Conservation (phyloP, 2,888 invertebrate genomes). For the Omphaloscelis lunosa region DNA sequence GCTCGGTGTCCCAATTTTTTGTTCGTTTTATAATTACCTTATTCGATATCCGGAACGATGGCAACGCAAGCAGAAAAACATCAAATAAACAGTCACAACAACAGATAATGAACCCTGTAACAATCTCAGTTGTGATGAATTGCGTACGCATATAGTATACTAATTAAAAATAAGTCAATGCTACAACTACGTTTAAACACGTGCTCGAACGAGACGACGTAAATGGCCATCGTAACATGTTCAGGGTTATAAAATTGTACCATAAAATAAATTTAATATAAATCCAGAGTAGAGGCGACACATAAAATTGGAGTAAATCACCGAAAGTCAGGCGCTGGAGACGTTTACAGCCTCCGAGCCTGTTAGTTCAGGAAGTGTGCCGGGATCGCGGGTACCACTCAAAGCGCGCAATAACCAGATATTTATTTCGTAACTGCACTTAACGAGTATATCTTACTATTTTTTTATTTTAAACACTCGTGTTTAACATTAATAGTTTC, state of each 20-base stretch:
- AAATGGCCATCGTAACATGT: conserved; percentile 83
- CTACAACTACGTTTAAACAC: conserved; percentile 66
- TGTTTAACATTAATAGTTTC: conserved; percentile 18
- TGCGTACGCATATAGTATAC: conserved; percentile 2
- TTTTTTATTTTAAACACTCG: conserved; percentile 4
- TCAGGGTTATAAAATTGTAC: conserved; percentile 85
- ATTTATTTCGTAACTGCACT: conserved; percentile 77
- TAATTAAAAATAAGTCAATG: conserved; percentile 64
- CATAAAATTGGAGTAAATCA: conserved; percentile 90
- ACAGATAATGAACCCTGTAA: not conserved
- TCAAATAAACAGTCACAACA: conserved; percentile 20
- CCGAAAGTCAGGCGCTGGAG: conserved; percentile 88
- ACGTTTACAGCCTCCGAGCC: conserved; percentile 88
- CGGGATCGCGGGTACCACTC: conserved; percentile 80
- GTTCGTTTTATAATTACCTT: conserved; percentile 36
- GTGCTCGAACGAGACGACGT: conserved; percentile 75
- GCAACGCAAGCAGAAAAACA: conserved; percentile 17
- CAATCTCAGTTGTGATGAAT: not conserved
- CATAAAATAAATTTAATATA: conserved; percentile 89
- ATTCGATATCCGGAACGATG: conserved; percentile 25
- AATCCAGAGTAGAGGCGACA: conserved; percentile 87
- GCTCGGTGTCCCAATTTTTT: conserved; percentile 35
- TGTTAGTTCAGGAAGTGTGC: conserved; percentile 85
- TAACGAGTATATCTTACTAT: conserved; percentile 67
- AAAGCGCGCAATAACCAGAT: conserved; percentile 81